Conservation (phyloP, 2,113 vertebrate species). For the Calidris pugnax region DNA sequence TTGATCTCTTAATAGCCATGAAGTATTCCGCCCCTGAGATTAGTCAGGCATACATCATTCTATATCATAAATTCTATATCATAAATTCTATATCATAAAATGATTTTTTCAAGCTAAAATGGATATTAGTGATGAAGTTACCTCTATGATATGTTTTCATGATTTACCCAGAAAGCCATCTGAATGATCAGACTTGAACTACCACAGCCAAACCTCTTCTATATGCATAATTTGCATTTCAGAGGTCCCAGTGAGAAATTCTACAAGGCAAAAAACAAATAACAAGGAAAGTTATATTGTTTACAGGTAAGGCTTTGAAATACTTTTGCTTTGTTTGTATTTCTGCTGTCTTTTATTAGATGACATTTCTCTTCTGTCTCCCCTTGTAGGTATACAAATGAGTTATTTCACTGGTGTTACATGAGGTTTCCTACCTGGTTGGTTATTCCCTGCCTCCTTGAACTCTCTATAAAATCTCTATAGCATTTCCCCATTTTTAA, state of each 20-base stretch:
- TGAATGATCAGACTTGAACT: neutral
- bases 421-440: neutral
- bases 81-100: constrained; percentile 5
- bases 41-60: no score
- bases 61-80: no score
- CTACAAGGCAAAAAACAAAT: neutral
- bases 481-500: neutral
- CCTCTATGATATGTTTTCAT: neutral
- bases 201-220: neutral
- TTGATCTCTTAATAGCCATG: neutral
- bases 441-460: neutral
- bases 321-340: neutral
- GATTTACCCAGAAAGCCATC: neutral
- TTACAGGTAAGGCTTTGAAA: neutral
- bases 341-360: neutral
- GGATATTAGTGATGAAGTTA: neutral
- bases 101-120: neutral
- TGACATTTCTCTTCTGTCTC: neutral
- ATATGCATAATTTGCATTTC: neutral
- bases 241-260: neutral
- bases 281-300: neutral
- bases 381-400: neutral
- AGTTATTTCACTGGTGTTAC: neutral
- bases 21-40: constrained; percentile 28
- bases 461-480: neutral